Evolutionary conservation across 2,113 vertebrate species (phyloP).

Genomic region (Rana temporaria): DNA sequence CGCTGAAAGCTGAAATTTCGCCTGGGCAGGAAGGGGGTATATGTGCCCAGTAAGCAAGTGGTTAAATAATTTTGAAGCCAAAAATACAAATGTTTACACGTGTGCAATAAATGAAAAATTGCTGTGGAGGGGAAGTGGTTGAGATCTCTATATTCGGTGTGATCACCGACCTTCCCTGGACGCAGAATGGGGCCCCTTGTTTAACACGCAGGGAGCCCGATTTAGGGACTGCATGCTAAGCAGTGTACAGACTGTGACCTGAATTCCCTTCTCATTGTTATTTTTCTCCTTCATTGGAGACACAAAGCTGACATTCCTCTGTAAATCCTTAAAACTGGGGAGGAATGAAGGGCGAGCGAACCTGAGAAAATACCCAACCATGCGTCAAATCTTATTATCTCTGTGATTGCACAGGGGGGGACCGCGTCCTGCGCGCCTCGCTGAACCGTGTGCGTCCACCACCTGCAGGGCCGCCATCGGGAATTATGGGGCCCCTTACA

Average conservation of each 20-base stretch:
- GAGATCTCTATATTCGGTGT: no score
- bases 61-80: no score
- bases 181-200: no score
- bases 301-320: conserved; percentile 30
- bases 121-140: no score
- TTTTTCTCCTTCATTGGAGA: conserved; percentile 28
- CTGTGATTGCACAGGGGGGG: not conserved
- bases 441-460: not conserved
- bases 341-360: not conserved
- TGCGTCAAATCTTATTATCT: conserved; percentile 28
- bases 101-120: no score
- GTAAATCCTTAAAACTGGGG: not conserved
- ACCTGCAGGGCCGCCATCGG: no score
- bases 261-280: not conserved
- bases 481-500: no score
- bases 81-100: no score
- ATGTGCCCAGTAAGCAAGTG: no score
- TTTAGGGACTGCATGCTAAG: conserved; percentile 21
- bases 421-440: not conserved
- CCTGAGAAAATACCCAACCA: conserved; percentile 10
- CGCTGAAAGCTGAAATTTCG: no score
- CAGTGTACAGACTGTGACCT: not conserved
- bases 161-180: not conserved
- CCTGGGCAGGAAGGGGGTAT: no score
- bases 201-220: no score